These are phyloP conservation scores for Oligia strigilis DNA, from an alignment of 2,888 invertebrate genomes.

Conservation along the genomic window DNA sequence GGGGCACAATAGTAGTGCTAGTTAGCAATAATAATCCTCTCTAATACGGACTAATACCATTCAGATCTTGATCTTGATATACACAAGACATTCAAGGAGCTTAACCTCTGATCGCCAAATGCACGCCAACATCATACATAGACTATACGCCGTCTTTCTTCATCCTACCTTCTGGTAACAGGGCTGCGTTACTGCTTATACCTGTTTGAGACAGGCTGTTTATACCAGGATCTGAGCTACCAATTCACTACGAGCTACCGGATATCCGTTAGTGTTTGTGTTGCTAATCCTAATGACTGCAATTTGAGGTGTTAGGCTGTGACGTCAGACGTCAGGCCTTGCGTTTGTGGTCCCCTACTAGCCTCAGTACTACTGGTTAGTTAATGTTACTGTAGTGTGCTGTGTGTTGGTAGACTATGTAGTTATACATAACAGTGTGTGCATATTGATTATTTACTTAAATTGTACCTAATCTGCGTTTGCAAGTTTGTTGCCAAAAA, in stretches of 20 bases:
- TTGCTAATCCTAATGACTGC: constrained; percentile 62
- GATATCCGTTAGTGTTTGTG: constrained; percentile 49
- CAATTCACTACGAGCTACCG: constrained; percentile 56
- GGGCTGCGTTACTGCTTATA: neutral
- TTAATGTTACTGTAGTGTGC: constrained; percentile 37
- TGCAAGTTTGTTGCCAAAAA: too few species aligned
- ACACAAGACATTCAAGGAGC: constrained; percentile 13
- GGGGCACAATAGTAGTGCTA: neutral
- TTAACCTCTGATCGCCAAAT: constrained; percentile 12
- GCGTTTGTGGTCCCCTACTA: constrained; percentile 42
- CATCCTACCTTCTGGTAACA: neutral
- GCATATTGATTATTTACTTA: too few species aligned
- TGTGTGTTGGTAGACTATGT: neutral
- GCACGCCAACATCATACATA: neutral
- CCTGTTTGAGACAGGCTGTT: constrained; percentile 7
- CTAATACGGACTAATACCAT: neutral
- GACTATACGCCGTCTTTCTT: constrained; percentile 3
- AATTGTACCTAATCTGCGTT: neutral
- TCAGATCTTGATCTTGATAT: neutral
- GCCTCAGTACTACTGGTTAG: constrained; percentile 30
- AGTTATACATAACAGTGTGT: neutral
- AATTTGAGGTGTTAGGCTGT: constrained; percentile 53
- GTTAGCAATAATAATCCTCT: neutral
- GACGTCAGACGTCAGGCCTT: constrained; percentile 32
- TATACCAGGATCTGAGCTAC: constrained; percentile 33